phyloP scores from a whole-genome alignment of 1,140 invertebrate species.

The Ceratina australensis region DNA sequence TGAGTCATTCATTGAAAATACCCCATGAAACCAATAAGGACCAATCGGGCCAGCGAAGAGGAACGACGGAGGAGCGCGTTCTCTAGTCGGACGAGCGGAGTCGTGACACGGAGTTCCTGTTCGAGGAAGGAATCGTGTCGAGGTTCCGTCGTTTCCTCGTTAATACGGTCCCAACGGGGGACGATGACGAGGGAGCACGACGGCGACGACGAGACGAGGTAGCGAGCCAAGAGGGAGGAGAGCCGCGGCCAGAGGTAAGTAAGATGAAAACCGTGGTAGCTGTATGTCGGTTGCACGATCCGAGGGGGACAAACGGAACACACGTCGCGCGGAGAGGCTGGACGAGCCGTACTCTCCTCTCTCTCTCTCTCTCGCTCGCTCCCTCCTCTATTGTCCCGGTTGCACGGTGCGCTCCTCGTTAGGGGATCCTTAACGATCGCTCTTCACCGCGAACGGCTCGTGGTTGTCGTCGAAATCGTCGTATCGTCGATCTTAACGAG shows the following conservation, averaged over 20 bases:
- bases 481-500: conserved; percentile 60
- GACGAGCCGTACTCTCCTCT: conserved; percentile 1
- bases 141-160: conserved; percentile 38
- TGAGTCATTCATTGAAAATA: too few relatives aligned
- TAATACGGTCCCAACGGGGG: conserved; percentile 35
- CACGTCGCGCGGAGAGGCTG: conserved; percentile 38
- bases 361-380: background rate
- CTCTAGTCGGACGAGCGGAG: background rate
- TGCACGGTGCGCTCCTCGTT: conserved; percentile 53
- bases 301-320: conserved; percentile 5
- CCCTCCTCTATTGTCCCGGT: conserved; percentile 55
- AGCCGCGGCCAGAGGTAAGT: conserved; percentile 27
- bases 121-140: conserved; percentile 41
- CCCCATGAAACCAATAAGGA: too few relatives aligned
- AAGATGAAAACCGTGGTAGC: conserved; percentile 46
- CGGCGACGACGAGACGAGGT: too few relatives aligned
- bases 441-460: conserved; percentile 49
- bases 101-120: conserved; percentile 11
- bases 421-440: conserved; percentile 64
- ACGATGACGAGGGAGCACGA: background rate
- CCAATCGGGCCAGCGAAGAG: background rate
- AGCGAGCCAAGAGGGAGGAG: background rate
- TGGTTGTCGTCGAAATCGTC: conserved; percentile 59
- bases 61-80: background rate
- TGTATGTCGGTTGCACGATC: conserved; percentile 44